phyloP scores from a whole-genome alignment of 2,113 vertebrate genomes.

The Panthera uncia region DNA sequence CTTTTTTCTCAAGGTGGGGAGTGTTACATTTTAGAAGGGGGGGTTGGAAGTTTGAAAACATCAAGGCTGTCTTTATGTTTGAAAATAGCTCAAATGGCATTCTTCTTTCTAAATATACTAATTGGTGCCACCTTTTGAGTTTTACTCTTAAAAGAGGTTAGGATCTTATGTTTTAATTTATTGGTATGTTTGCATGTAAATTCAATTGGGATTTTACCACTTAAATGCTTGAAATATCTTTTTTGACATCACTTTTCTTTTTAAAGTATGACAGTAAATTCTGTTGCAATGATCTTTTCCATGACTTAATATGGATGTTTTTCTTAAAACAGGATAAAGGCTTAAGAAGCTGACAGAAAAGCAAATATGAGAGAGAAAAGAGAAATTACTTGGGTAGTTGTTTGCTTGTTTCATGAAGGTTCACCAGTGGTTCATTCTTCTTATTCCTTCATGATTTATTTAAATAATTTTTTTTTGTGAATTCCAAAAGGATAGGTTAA shows the following conservation, averaged over 20 bases:
- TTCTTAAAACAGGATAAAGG: slow-evolving; percentile 37
- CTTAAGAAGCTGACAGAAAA: slow-evolving; percentile 33
- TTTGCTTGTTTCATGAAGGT: background rate
- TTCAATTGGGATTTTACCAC: background rate
- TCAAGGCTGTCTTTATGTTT: background rate
- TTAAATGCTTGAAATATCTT: background rate
- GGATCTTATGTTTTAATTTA: background rate
- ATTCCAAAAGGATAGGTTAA: background rate
- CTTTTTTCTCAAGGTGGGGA: background rate
- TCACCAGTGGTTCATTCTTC: background rate
- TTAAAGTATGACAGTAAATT: background rate
- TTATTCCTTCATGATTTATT: background rate
- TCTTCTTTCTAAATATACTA: background rate
- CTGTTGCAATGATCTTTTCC: background rate
- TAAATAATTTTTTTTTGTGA: background rate
- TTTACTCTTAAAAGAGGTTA: background rate
- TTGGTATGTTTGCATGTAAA: background rate
- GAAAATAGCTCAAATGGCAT: background rate
- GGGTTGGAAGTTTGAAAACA: background rate
- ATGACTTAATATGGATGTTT: slow-evolving; percentile 21
- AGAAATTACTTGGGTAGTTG: slow-evolving; percentile 30
- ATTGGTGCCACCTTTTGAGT: background rate
- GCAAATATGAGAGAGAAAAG: slow-evolving; percentile 4
- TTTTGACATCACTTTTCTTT: background rate
- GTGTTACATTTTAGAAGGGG: background rate